Conservation (phyloP, 2,888 invertebrate species). For the Drosophila mulleri region DNA sequence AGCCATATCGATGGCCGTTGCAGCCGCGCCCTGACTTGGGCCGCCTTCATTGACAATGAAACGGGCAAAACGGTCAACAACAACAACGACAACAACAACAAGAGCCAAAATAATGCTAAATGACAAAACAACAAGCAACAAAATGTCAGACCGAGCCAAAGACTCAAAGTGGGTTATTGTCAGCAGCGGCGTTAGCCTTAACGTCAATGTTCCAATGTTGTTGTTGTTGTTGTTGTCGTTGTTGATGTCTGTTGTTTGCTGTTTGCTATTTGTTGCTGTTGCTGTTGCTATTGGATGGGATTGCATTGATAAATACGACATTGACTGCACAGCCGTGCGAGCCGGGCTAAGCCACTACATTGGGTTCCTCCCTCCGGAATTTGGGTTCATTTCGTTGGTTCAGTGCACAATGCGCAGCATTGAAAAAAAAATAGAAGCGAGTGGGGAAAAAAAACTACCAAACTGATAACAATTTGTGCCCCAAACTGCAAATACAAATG, state of each 20-base stretch:
- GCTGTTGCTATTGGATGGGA: slow-evolving; percentile 4
- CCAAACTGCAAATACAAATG: slow-evolving; percentile 21
- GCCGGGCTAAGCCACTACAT: slow-evolving; percentile 33
- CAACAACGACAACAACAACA: slow-evolving; percentile 24
- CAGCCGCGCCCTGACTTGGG: slow-evolving; percentile 22
- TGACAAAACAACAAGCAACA: slow-evolving; percentile 9
- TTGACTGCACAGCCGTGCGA: slow-evolving; percentile 27
- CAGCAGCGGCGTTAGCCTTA: slow-evolving; percentile 37
- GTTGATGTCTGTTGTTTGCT: not conserved
- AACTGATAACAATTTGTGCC: slow-evolving; percentile 27
- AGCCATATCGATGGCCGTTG: slow-evolving; percentile 52
- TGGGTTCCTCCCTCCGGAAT: slow-evolving; percentile 30
- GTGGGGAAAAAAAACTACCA: not conserved
- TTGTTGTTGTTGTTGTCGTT: not conserved
- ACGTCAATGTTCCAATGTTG: slow-evolving; percentile 5
- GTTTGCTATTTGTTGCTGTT: not conserved
- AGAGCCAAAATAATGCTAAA: not conserved
- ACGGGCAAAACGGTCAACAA: slow-evolving; percentile 41
- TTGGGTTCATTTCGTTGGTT: not conserved
- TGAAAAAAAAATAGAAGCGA: not conserved
- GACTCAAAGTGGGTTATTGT: slow-evolving; percentile 62
- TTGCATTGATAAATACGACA: slow-evolving; percentile 43
- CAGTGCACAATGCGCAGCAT: slow-evolving; percentile 34
- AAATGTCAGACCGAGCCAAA: slow-evolving; percentile 14
- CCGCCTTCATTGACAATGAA: slow-evolving; percentile 57